A percentile compares a stretch with the other conserved stretches of the same genome.
Conservation (phyloP, 2,888 invertebrate genomes). For the Cryptocheilus praepositus region DNA sequence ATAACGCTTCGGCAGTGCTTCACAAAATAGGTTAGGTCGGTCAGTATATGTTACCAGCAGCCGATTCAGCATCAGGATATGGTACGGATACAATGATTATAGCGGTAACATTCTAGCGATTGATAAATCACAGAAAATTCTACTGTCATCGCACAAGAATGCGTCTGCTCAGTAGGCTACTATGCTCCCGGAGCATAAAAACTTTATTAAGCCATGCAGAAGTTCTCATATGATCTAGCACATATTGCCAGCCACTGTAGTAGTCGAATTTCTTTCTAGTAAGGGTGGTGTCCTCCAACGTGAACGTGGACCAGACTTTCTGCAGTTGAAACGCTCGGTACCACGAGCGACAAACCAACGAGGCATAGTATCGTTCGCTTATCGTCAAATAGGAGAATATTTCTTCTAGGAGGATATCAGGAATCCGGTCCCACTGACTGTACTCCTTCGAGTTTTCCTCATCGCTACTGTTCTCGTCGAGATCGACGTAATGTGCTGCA, state of each 20-base stretch:
- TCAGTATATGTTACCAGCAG: too few species aligned
- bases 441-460: slow-evolving; percentile 73
- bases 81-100: too few species aligned
- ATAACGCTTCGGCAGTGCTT: too few species aligned
- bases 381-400: slow-evolving; percentile 83
- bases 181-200: too few species aligned
- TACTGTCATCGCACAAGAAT: too few species aligned
- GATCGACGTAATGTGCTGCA: slow-evolving; percentile 76
- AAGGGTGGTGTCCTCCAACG: slow-evolving; percentile 83
- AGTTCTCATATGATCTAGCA: slow-evolving; percentile 84
- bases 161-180: too few species aligned
- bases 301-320: slow-evolving; percentile 84
- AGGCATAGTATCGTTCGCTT: slow-evolving; percentile 84
- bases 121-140: too few species aligned
- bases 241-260: slow-evolving; percentile 88
- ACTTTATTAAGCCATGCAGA: slow-evolving; percentile 83
- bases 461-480: slow-evolving; percentile 72
- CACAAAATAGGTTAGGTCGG: too few species aligned
- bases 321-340: slow-evolving; percentile 83
- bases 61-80: too few species aligned
- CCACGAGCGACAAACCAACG: slow-evolving; percentile 82
- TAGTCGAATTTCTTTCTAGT: slow-evolving; percentile 87
- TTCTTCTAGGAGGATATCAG: slow-evolving; percentile 84
- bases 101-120: too few species aligned
- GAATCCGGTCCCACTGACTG: slow-evolving; percentile 82